Conservation (phyloP, 2,888 invertebrate species). For the Microctonus brassicae region DNA sequence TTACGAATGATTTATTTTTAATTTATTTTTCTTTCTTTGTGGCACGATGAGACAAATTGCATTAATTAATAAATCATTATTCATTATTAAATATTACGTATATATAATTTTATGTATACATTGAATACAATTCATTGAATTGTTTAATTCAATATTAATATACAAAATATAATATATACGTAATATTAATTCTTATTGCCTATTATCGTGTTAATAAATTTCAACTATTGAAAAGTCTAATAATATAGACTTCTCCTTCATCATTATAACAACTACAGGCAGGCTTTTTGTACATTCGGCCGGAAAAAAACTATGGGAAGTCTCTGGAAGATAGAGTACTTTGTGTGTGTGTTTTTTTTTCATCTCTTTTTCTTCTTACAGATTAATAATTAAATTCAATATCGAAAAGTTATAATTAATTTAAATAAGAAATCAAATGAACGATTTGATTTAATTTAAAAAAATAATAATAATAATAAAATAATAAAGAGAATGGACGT, state of each 20-base stretch:
- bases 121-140: slow-evolving; percentile 53
- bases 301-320: slow-evolving; percentile 62
- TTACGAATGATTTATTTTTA: slow-evolving; percentile 25
- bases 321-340: slow-evolving; percentile 58
- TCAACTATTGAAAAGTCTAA: slow-evolving; percentile 58
- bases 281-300: slow-evolving; percentile 66
- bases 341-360: neutral
- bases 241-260: slow-evolving; percentile 55
- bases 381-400: slow-evolving; percentile 5
- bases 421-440: neutral
- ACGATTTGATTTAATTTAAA: slow-evolving; percentile 1
- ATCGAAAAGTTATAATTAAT: slow-evolving; percentile 5
- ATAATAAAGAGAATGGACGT: neutral
- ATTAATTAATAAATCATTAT: slow-evolving; percentile 28
- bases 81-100: slow-evolving; percentile 40
- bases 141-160: slow-evolving; percentile 41
- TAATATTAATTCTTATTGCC: slow-evolving; percentile 60
- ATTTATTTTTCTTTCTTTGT: no score
- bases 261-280: slow-evolving; percentile 58
- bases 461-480: no score
- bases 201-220: slow-evolving; percentile 61
- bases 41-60: slow-evolving; percentile 44
- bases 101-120: slow-evolving; percentile 41
- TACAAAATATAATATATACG: slow-evolving; percentile 55
- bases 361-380: neutral